A percentile compares a stretch with the other conserved stretches of the same genome.
phyloP scores from a whole-genome alignment of 2,797 vertebrate genomes.

The Macroramphosus scolopax region DNA sequence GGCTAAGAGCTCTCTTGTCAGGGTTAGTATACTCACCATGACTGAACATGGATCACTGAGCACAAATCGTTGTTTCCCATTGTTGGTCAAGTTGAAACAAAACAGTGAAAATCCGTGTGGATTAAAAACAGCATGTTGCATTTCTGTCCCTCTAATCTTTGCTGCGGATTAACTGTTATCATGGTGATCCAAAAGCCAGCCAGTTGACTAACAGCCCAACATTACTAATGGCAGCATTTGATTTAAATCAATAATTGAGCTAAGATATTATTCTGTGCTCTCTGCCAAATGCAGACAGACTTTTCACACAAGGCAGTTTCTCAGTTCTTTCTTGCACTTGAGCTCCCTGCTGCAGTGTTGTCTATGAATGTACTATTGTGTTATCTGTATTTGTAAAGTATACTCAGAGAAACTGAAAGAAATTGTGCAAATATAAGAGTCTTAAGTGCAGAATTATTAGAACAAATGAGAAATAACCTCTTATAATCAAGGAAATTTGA shows the following conservation, averaged over 20 bases:
- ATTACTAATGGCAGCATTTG: slow-evolving; percentile 35
- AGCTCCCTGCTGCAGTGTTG: slow-evolving; percentile 17
- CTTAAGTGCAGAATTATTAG: slow-evolving; percentile 19
- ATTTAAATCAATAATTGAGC: slow-evolving; percentile 44
- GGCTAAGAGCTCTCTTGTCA: slow-evolving; percentile 89
- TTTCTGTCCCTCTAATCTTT: slow-evolving; percentile 63
- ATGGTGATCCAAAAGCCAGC: slow-evolving; percentile 44
- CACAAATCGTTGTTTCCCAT: slow-evolving; percentile 46
- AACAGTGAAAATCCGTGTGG: slow-evolving; percentile 60
- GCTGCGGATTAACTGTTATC: slow-evolving; percentile 64
- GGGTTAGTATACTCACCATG: slow-evolving; percentile 81
- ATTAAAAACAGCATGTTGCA: slow-evolving; percentile 71
- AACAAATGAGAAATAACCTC: slow-evolving; percentile 25
- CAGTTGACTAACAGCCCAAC: slow-evolving; percentile 54
- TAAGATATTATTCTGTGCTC: slow-evolving; percentile 32
- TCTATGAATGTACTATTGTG: slow-evolving; percentile 27
- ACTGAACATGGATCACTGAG: slow-evolving; percentile 40
- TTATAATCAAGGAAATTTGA: slow-evolving; percentile 20
- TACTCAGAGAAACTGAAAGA: slow-evolving; percentile 16
- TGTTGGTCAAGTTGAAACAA: slow-evolving; percentile 59
- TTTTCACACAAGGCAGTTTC: slow-evolving; percentile 15
- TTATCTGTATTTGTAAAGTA: slow-evolving; percentile 19
- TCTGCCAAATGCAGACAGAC: slow-evolving; percentile 16
- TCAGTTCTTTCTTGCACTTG: slow-evolving; percentile 14
- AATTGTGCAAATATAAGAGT: slow-evolving; percentile 9